Percentiles rank a stretch among this genome's conserved stretches.
These are phyloP conservation scores for Herpailurus yagouaroundi DNA, from an alignment of 2,113 vertebrate species.

Conservation along the genomic window DNA sequence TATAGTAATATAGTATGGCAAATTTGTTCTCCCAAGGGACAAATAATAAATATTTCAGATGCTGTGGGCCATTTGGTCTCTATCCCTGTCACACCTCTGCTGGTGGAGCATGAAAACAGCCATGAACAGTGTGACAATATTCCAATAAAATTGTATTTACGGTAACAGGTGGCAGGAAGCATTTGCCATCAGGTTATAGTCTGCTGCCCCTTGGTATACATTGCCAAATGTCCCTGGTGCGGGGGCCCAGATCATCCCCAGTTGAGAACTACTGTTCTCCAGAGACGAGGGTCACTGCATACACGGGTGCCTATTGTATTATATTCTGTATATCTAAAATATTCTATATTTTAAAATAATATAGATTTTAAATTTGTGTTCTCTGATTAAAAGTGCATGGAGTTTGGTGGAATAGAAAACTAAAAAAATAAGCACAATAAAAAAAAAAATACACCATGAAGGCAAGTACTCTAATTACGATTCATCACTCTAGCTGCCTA, in stretches of 20 bases:
- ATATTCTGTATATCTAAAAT: background rate
- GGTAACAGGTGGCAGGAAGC: background rate
- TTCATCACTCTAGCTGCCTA: background rate
- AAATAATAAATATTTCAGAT: background rate
- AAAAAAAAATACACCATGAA: too few relatives aligned
- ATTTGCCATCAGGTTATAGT: background rate
- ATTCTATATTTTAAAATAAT: background rate
- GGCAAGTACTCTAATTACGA: background rate
- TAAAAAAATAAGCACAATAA: background rate
- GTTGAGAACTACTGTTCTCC: background rate
- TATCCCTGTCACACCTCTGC: background rate
- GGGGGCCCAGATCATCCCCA: background rate
- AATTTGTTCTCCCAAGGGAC: background rate
- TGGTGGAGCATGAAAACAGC: background rate
- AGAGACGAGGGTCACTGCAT: background rate
- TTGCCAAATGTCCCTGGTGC: background rate
- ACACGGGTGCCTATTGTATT: background rate
- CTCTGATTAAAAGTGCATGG: background rate
- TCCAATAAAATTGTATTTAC: background rate
- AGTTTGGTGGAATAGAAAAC: background rate
- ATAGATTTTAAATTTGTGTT: background rate
- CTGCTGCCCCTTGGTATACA: background rate
- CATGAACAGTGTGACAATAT: background rate
- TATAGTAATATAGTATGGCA: too few relatives aligned
- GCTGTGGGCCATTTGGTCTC: background rate